These are phyloP conservation scores for Platyrinchus mystaceus DNA, from an alignment of 2,797 vertebrate genomes.

Conservation along the genomic window DNA sequence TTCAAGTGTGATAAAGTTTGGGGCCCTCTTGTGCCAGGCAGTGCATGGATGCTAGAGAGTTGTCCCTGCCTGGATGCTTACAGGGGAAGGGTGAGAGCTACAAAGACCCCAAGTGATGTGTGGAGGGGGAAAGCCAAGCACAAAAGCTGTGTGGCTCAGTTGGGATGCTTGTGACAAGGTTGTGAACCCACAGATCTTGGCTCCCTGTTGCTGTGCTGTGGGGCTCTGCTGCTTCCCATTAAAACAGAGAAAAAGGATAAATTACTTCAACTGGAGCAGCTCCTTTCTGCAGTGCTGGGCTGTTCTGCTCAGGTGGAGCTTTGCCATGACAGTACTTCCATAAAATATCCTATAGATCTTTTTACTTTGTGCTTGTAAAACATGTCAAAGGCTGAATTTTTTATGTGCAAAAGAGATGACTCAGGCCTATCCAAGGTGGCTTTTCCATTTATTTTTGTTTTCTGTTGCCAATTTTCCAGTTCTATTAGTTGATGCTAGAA, in stretches of 20 bases:
- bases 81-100: not conserved
- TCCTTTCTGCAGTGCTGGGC: not conserved
- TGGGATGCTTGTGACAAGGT: not conserved
- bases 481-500: not conserved
- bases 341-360: not conserved
- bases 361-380: not conserved
- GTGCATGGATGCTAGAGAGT: fast-evolving
- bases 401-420: not conserved
- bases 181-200: not conserved
- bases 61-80: not conserved
- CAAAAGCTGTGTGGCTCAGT: not conserved
- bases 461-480: not conserved
- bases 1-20: not conserved
- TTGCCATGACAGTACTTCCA: not conserved
- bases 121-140: not conserved
- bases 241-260: not conserved
- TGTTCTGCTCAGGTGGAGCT: not conserved
- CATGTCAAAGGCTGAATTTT: not conserved
- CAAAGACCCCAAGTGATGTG: not conserved
- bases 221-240: not conserved
- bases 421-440: not conserved
- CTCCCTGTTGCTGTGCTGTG: not conserved
- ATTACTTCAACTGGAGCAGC: not conserved
- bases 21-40: not conserved
- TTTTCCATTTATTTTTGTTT: constrained; percentile 14